These are phyloP conservation scores for Puma concolor DNA, from an alignment of 2,113 vertebrate species.

Conservation along the genomic window DNA sequence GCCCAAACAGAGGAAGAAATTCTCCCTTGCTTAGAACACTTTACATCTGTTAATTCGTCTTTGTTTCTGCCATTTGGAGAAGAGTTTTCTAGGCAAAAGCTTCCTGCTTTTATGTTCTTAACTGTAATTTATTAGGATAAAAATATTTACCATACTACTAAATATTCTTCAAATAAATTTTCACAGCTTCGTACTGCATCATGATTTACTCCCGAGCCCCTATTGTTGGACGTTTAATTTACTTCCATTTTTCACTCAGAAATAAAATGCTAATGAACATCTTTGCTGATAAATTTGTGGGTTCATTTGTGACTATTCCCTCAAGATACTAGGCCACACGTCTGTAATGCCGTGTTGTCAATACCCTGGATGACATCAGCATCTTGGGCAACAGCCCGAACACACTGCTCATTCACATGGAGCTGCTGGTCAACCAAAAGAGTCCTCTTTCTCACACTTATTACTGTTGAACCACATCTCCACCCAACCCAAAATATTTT, in stretches of 20 bases:
- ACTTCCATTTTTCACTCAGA: neutral
- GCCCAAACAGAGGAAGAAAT: neutral
- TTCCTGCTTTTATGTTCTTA: neutral
- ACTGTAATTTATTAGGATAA: neutral
- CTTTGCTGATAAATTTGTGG: neutral
- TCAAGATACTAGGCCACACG: neutral
- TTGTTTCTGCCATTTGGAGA: neutral
- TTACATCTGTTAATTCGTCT: neutral
- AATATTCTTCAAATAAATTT: slow-evolving; percentile 15
- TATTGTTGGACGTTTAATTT: neutral
- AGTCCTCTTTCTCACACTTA: neutral
- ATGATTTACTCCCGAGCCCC: neutral
- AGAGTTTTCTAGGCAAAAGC: neutral
- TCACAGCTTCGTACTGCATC: neutral
- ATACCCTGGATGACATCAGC: neutral
- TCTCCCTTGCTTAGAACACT: neutral
- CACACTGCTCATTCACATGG: neutral
- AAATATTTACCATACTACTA: neutral
- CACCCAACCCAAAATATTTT: neutral
- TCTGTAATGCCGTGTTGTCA: neutral
- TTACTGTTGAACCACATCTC: neutral
- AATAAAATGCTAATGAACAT: neutral
- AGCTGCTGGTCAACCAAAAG: neutral
- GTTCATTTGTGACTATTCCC: slow-evolving; percentile 14
- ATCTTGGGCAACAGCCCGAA: neutral